Percentiles rank a stretch among this genome's conserved stretches.
Conservation (phyloP, 2,888 invertebrate species). For the Pseudoips prasinana region DNA sequence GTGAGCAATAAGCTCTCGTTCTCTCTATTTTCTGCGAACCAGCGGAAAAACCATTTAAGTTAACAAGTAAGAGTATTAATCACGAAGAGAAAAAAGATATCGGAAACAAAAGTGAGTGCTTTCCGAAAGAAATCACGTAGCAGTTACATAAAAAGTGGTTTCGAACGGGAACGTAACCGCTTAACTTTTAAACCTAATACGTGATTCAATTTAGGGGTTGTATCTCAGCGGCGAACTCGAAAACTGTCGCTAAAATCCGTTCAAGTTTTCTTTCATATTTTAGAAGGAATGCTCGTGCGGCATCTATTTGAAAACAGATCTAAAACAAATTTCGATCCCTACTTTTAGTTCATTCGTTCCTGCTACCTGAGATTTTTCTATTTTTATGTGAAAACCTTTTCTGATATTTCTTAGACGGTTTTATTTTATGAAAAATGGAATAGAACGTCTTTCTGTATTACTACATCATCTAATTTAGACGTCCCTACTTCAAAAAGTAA, state of each 20-base stretch:
- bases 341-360: background rate
- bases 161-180: slow-evolving; percentile 72
- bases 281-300: slow-evolving; percentile 46
- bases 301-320: slow-evolving; percentile 34
- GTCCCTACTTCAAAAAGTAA: too few species aligned
- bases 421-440: too few species aligned
- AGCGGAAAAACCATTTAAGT: slow-evolving; percentile 49
- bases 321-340: slow-evolving; percentile 3
- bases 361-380: background rate
- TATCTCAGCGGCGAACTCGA: slow-evolving; percentile 58
- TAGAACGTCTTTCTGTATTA: too few species aligned
- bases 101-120: slow-evolving; percentile 56
- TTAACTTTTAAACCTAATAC: slow-evolving; percentile 80
- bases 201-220: slow-evolving; percentile 79
- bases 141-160: slow-evolving; percentile 71
- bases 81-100: slow-evolving; percentile 55
- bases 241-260: slow-evolving; percentile 68
- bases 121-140: slow-evolving; percentile 68
- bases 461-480: too few species aligned
- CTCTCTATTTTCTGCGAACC: slow-evolving; percentile 31
- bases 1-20: slow-evolving; percentile 25
- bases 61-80: slow-evolving; percentile 62
- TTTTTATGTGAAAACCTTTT: too few species aligned
- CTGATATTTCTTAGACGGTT: too few species aligned
- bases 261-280: slow-evolving; percentile 68